These are phyloP conservation scores for Ophion obscuratus DNA, from an alignment of 2,888 invertebrate genomes.

Conservation along the genomic window DNA sequence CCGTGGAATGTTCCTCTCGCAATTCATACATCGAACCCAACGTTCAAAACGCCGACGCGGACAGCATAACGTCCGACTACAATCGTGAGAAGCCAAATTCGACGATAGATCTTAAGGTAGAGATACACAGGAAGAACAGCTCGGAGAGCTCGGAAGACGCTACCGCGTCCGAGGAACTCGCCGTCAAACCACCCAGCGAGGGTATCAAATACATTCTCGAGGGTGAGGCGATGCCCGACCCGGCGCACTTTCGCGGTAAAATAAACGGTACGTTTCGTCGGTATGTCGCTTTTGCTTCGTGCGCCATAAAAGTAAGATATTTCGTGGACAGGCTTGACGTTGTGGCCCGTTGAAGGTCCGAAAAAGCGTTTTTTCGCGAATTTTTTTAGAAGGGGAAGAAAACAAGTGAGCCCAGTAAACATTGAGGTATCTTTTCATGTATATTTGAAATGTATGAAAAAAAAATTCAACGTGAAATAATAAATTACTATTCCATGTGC, in stretches of 20 bases:
- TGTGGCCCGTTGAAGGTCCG: no score
- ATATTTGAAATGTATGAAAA: no score
- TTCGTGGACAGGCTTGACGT: no score
- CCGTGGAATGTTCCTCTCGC: conserved; percentile 85
- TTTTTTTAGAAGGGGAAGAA: no score
- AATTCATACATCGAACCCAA: conserved; percentile 85
- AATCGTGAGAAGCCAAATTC: conserved; percentile 82
- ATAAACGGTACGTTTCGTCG: conserved; percentile 74
- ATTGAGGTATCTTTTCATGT: no score
- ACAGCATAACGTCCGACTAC: conserved; percentile 83
- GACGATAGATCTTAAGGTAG: conserved; percentile 93
- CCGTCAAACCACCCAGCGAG: conserved; percentile 76
- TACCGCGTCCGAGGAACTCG: conserved; percentile 69
- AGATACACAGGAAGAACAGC: conserved; percentile 96
- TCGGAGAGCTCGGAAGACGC: conserved; percentile 94
- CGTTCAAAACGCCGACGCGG: conserved; percentile 82
- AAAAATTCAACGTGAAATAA: no score
- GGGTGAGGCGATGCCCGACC: conserved; percentile 75
- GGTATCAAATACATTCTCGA: conserved; percentile 77
- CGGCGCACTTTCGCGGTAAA: conserved; percentile 68
- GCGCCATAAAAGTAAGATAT: no score
- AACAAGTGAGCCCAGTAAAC: no score
- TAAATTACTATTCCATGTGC: no score
- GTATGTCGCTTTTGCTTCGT: background rate
- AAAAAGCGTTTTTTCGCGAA: no score